A percentile compares a stretch with the other conserved stretches of the same genome.
phyloP scores from a whole-genome alignment of 2,888 invertebrate genomes.

The Orthosia gothica region DNA sequence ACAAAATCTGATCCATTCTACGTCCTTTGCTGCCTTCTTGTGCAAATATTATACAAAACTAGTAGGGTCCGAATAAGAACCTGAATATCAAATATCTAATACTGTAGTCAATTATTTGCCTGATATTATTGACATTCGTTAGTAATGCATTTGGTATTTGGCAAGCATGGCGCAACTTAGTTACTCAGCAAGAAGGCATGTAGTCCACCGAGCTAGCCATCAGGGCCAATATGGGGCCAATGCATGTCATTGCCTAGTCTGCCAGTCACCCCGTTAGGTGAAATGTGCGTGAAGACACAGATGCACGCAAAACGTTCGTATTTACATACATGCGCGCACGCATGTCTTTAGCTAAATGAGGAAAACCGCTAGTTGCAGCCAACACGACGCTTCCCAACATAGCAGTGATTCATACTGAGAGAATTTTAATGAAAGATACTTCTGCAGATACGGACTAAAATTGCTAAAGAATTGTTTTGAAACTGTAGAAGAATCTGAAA shows the following conservation, averaged over 20 bases:
- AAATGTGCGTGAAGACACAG: conserved; percentile 42
- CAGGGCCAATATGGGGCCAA: conserved; percentile 19
- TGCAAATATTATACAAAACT: not conserved
- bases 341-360: conserved; percentile 35
- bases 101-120: not conserved
- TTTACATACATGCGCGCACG: conserved; percentile 38
- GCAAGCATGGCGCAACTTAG: conserved; percentile 7
- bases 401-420: conserved; percentile 33
- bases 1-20: not conserved
- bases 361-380: conserved; percentile 50
- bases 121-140: conserved; percentile 26
- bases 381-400: conserved; percentile 17
- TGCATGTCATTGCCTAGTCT: conserved; percentile 13
- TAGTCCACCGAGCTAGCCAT: conserved; percentile 10
- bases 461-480: conserved; percentile 9
- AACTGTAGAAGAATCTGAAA: conserved; percentile 10
- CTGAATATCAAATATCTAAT: conserved; percentile 7
- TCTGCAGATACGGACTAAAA: conserved; percentile 4
- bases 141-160: conserved; percentile 30
- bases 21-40: too few species aligned
- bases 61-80: not conserved
- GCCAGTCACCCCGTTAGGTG: conserved; percentile 43
- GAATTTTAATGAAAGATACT: conserved; percentile 35
- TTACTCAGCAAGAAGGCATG: conserved; percentile 18
- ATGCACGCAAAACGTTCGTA: conserved; percentile 29